Conservation (phyloP, 1,140 invertebrate genomes). For the Oncopeltus fasciatus region DNA sequence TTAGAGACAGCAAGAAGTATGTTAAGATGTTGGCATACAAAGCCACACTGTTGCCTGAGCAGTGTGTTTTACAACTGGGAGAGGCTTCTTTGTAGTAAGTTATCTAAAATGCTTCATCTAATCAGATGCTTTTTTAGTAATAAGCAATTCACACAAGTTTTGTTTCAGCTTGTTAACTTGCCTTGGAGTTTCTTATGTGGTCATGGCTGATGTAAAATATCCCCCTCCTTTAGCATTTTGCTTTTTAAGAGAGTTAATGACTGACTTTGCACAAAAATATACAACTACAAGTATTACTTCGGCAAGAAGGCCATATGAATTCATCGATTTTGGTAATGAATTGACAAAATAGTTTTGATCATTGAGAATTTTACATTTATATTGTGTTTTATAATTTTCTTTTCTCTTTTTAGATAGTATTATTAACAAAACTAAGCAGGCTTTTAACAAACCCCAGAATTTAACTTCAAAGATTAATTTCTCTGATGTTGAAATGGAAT, state of each 20-base stretch:
- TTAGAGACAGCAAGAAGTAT: constrained; percentile 29
- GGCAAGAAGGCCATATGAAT: constrained; percentile 31
- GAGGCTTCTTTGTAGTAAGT: constrained; percentile 28
- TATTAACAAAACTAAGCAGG: constrained; percentile 30
- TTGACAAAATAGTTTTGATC: not conserved
- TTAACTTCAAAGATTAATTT: constrained; percentile 31
- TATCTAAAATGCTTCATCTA: constrained; percentile 17
- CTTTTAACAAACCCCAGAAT: constrained; percentile 31
- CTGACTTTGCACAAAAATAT: constrained; percentile 31
- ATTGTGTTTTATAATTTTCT: not conserved
- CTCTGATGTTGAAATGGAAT: constrained; percentile 30
- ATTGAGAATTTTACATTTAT: not conserved
- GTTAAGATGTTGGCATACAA: constrained; percentile 31
- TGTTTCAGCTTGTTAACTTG: constrained; percentile 31
- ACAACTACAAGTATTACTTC: constrained; percentile 27
- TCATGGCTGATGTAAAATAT: constrained; percentile 31
- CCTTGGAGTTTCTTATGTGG: constrained; percentile 29
- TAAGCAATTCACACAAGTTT: too few species aligned
- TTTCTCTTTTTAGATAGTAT: constrained; percentile 28
- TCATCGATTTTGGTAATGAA: constrained; percentile 34
- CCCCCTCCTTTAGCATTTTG: constrained; percentile 32
- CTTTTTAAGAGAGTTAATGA: constrained; percentile 34
- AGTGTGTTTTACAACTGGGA: constrained; percentile 26
- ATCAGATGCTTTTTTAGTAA: too few species aligned
- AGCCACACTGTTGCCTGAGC: constrained; percentile 27